Evolutionary conservation across 2,888 invertebrate genomes (phyloP).

Genomic region (Drosophila imparisetae): DNA sequence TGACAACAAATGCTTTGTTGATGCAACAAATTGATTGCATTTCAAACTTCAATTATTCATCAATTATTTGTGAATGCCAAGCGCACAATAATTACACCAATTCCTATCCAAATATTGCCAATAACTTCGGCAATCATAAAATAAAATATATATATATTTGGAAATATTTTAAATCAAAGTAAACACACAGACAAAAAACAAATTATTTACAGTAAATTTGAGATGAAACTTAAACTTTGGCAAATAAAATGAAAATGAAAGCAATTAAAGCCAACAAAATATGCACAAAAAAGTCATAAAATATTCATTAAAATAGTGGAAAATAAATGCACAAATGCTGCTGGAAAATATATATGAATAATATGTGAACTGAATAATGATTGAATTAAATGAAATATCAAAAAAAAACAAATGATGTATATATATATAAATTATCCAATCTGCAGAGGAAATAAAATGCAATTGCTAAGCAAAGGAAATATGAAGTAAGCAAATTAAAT

Average conservation of each 20-base stretch:
- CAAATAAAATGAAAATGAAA: constrained; percentile 45
- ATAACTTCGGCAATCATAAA: background rate
- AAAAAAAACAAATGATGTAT: background rate
- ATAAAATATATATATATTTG: background rate
- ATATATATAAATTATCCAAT: background rate
- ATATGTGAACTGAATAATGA: constrained; percentile 12
- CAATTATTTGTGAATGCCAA: constrained; percentile 3
- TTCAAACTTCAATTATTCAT: constrained; percentile 2
- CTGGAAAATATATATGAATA: constrained; percentile 3
- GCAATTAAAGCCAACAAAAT: constrained; percentile 20
- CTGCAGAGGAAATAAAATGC: constrained; percentile 17
- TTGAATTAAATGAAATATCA: constrained; percentile 18
- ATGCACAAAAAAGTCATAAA: constrained; percentile 13
- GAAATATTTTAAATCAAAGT: background rate
- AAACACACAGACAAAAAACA: constrained; percentile 12
- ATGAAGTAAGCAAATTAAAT: background rate
- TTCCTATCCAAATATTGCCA: constrained; percentile 20
- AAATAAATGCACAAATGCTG: constrained; percentile 5
- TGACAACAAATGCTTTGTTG: background rate
- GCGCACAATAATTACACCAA: background rate
- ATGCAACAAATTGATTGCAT: constrained; percentile 11
- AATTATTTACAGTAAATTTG: constrained; percentile 52
- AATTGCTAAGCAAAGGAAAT: constrained; percentile 11
- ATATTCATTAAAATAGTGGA: constrained; percentile 4
- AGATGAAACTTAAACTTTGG: constrained; percentile 51